Conservation (phyloP, 2,113 vertebrate species). For the Cynoglossus semilaevis region DNA sequence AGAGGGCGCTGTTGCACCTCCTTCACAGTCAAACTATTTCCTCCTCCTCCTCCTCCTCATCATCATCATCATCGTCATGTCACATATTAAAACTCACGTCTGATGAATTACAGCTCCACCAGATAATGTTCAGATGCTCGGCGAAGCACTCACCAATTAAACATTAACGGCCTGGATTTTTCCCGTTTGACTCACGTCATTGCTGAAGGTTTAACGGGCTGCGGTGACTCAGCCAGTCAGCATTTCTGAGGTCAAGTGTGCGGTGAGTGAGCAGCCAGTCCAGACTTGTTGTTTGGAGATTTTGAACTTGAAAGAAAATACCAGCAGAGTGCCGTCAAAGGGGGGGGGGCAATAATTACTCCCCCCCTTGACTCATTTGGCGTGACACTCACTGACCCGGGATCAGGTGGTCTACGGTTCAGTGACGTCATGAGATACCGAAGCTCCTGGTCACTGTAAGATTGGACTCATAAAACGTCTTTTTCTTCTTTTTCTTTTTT, state of each 20-base stretch:
- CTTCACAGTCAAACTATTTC: too few species aligned
- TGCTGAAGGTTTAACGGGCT: conserved; percentile 43
- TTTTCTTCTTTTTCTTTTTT: neutral
- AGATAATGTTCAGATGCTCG: conserved; percentile 27
- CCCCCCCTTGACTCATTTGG: conserved; percentile 50
- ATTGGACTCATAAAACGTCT: conserved; percentile 28
- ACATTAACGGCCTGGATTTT: conserved; percentile 47
- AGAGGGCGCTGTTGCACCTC: too few species aligned
- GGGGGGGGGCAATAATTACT: conserved; percentile 47
- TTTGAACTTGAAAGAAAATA: conserved; percentile 43
- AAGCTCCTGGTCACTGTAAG: conserved; percentile 34
- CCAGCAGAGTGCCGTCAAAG: too few species aligned
- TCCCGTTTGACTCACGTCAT: conserved; percentile 40
- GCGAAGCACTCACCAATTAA: conserved; percentile 11
- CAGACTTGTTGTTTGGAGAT: conserved; percentile 64
- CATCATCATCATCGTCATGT: too few species aligned
- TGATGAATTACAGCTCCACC: conserved; percentile 28
- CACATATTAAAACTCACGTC: neutral
- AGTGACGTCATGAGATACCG: conserved; percentile 18
- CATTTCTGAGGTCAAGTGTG: conserved; percentile 68
- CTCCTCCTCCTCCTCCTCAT: too few species aligned
- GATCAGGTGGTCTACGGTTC: conserved; percentile 43
- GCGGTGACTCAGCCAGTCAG: conserved; percentile 58
- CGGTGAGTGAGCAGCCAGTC: conserved; percentile 50
- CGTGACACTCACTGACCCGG: conserved; percentile 46